Percentiles rank a stretch among this genome's conserved stretches.
Evolutionary conservation across 1,140 invertebrate genomes (phyloP).

Genomic region (Penaeus indicus): DNA sequence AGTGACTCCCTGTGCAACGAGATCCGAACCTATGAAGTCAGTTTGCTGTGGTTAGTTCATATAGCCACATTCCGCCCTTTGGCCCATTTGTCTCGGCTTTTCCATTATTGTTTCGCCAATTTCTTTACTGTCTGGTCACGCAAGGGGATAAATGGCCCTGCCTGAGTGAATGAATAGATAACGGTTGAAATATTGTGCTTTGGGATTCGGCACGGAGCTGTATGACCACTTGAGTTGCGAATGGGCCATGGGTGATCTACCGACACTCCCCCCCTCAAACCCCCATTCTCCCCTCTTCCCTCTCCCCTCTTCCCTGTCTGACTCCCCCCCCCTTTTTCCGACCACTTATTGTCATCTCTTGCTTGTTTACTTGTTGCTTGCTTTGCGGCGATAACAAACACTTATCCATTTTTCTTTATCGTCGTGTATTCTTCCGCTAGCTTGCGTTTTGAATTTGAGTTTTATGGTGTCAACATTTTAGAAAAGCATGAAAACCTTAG

Average conservation of each 20-base stretch:
- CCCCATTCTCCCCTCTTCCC: not conserved
- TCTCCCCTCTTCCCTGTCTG: not conserved
- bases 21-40: conserved; percentile 38
- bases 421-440: no score
- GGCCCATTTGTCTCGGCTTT: conserved; percentile 51
- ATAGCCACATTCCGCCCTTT: conserved; percentile 46
- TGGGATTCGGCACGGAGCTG: conserved; percentile 36
- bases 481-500: no score
- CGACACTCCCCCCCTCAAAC: not conserved
- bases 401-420: no score
- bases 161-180: conserved; percentile 52
- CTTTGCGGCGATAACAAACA: not conserved
- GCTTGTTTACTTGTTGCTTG: conserved; percentile 26
- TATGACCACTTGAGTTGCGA: conserved; percentile 33
- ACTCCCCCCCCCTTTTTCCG: not conserved
- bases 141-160: conserved; percentile 48
- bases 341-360: not conserved
- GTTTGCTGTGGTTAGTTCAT: conserved; percentile 51
- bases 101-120: conserved; percentile 50
- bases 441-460: no score
- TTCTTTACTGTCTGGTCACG: conserved; percentile 46
- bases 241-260: conserved; percentile 36
- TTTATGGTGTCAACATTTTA: no score
- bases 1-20: not conserved
- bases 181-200: conserved; percentile 45